Evolutionary conservation across 2,888 invertebrate species (phyloP), one percentile per base, ranked within the genome.

Genomic region (Steromphala cineraria): DNA sequence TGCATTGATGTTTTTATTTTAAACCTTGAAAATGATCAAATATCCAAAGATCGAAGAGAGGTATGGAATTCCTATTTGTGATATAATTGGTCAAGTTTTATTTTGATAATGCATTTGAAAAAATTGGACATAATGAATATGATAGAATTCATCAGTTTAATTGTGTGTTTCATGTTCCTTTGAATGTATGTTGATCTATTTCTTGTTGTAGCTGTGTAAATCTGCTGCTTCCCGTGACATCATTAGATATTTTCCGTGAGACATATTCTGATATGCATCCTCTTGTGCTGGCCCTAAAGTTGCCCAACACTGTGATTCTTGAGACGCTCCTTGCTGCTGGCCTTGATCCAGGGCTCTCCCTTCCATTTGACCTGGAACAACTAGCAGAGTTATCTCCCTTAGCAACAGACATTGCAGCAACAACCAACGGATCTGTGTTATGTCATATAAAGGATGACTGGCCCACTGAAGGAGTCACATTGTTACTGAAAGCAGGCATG

Each of bases 211-310:
- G 91, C 28, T 89, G 89, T 84, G 87, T 90, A 8, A 80, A 87
- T 53, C 74, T 85, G 19, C 81, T 91, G 52, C 75, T 90, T 28
- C 88, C 89, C 19, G 86, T 87, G 7, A 90, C 90, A n/a, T 81
- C 86, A 53, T 78, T 82, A 36, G 75, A 67, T 67, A 80, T 87
- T 13, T 80, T 80, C 19, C 78, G 81, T 71, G 80, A 80, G 46
- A 82, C 84, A n/a, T 81, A 82, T 28, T 53, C 80, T 17, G 62
- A 75, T 53, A 87, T 87, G 87, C 87, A 88, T 53, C 89, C 89
- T 2, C 56, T 88, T 40, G 82, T 86, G 17, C 82, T 84, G 31
- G 85, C 86, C 56, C 75, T 85, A 17, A 80, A 86, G 53, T 71
- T 83, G n/a, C 74, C 80, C 21, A 87, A 86, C 74, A 87, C 87